A percentile compares a stretch with the other conserved stretches of the same genome.
These are phyloP conservation scores for Pedetes capensis DNA, from an alignment of 2,113 vertebrate species.

Conservation along the genomic window DNA sequence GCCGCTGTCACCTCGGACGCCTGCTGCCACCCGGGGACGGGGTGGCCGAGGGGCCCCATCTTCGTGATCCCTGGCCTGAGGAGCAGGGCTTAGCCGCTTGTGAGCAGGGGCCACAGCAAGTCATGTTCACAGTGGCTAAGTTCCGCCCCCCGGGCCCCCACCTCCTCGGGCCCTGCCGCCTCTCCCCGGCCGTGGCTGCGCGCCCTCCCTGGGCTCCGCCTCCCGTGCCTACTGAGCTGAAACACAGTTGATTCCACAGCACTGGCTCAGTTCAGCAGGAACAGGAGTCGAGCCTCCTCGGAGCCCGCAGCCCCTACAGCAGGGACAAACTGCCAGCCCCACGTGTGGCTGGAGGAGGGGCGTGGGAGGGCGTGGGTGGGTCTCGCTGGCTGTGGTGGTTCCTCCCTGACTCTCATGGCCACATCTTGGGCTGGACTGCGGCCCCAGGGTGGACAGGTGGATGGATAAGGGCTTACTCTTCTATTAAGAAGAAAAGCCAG, in stretches of 20 bases:
- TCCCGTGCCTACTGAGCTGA: conserved; percentile 98
- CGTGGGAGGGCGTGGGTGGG: not conserved
- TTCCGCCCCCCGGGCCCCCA: conserved; percentile 86
- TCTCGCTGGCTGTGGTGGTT: too few species aligned
- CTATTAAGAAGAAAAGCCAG: not conserved
- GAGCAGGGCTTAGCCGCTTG: conserved; percentile 92
- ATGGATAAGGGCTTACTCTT: not conserved
- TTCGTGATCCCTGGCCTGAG: conserved; percentile 63
- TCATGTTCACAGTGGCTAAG: conserved; percentile 98
- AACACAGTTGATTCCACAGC: conserved; percentile 90
- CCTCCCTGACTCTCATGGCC: too few species aligned
- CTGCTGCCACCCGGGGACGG: not conserved
- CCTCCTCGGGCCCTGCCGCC: not conserved
- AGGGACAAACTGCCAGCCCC: not conserved
- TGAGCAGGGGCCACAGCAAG: conserved; percentile 86
- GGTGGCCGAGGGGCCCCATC: not conserved
- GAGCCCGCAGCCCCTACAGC: conserved; percentile 89
- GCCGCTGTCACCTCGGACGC: not conserved
- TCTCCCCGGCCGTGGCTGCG: not conserved
- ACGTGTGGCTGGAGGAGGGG: not conserved
- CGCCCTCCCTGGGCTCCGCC: conserved; percentile 81
- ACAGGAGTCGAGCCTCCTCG: conserved; percentile 97
- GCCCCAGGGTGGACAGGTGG: not conserved
- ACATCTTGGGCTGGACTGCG: not conserved
- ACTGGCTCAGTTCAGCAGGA: conserved; percentile 99